Conservation (phyloP, 2,888 invertebrate genomes). For the Drosophila niveifrons region DNA sequence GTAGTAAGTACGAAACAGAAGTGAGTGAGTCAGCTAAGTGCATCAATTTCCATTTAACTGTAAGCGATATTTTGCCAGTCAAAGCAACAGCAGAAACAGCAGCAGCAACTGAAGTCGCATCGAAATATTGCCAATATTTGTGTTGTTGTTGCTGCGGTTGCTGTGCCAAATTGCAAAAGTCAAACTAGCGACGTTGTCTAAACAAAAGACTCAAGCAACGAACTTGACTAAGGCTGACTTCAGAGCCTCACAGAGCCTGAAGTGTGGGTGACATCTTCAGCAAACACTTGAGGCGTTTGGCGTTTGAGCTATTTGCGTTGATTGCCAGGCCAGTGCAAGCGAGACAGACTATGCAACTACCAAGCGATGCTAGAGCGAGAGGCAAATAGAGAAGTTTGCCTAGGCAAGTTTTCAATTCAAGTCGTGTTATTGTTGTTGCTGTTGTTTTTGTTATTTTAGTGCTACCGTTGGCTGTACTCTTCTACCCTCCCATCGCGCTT, state of each 20-base stretch:
- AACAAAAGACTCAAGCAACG: conserved; percentile 80
- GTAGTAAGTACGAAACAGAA: conserved; percentile 68
- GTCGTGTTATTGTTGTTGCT: conserved; percentile 78
- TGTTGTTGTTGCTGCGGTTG: conserved; percentile 56
- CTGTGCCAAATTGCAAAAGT: conserved; percentile 76
- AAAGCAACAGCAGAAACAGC: conserved; percentile 16
- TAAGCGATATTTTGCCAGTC: conserved; percentile 70
- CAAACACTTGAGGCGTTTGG: conserved; percentile 82
- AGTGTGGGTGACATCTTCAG: conserved; percentile 82
- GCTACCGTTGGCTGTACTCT: conserved; percentile 68
- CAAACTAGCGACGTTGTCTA: conserved; percentile 77
- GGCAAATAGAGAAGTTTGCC: conserved; percentile 41
- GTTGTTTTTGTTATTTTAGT: conserved; percentile 79
- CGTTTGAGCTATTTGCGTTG: conserved; percentile 81
- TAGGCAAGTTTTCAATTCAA: conserved; percentile 55
- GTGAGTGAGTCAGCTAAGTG: conserved; percentile 82
- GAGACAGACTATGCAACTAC: not conserved
- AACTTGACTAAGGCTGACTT: conserved; percentile 69
- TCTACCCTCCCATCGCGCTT: conserved; percentile 10
- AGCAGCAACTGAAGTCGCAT: conserved; percentile 43
- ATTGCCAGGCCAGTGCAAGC: conserved; percentile 65
- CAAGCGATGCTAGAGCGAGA: conserved; percentile 7
- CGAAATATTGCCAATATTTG: conserved; percentile 72
- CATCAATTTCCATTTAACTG: conserved; percentile 82
- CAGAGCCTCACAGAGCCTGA: conserved; percentile 41